Conservation (phyloP, 37 sponge, comb jelly and placozoan species). For the Petrosia ficiformis region DNA sequence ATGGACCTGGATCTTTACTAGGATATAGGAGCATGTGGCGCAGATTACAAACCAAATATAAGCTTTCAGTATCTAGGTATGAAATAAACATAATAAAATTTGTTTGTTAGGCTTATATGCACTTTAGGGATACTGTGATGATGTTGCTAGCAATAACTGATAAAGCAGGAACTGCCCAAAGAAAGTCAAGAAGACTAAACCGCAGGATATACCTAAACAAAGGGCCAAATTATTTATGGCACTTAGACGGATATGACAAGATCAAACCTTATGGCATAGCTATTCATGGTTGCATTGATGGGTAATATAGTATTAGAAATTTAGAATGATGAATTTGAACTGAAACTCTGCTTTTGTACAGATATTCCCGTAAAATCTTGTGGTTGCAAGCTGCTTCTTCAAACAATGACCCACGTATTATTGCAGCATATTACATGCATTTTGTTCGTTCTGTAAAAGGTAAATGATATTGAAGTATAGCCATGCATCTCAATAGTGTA, state of each 20-base stretch:
- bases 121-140: not conserved
- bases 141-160: not conserved
- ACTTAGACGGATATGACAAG: conserved; percentile 53
- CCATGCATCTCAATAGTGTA: not conserved
- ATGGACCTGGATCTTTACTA: too few species aligned
- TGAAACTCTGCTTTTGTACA: not conserved
- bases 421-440: conserved; percentile 7
- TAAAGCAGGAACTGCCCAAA: not conserved
- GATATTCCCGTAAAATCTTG: conserved; percentile 15
- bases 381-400: conserved; percentile 18
- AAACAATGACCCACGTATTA: conserved; percentile 29
- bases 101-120: too few species aligned
- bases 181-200: not conserved
- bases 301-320: conserved; percentile 6
- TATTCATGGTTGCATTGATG: conserved; percentile 56
- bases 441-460: not conserved
- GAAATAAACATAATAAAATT: too few species aligned
- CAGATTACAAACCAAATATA: too few species aligned
- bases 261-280: conserved; percentile 43
- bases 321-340: not conserved
- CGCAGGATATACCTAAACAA: not conserved
- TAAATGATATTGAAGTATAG: not conserved
- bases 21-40: too few species aligned
- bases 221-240: conserved; percentile 49
- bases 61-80: too few species aligned